Conservation (phyloP, 2,797 vertebrate genomes). For the Gila robusta region DNA sequence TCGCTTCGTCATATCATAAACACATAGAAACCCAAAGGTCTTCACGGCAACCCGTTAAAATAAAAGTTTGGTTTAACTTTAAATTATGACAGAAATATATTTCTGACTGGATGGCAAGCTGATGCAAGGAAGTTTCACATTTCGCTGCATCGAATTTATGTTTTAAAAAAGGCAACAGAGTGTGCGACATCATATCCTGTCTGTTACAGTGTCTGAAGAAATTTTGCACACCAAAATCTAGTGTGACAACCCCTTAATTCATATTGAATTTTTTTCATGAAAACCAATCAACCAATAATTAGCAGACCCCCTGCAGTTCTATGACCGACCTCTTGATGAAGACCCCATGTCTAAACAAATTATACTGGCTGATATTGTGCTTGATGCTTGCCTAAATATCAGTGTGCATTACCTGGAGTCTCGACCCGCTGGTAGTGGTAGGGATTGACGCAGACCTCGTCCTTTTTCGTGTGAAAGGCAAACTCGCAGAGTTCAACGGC, state of each 20-base stretch:
- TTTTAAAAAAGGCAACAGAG: too few relatives aligned
- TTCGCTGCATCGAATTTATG: too few relatives aligned
- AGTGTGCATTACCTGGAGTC: slow-evolving; percentile 87
- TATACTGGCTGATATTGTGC: background rate
- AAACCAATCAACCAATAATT: background rate
- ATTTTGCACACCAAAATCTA: background rate
- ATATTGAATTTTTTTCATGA: background rate
- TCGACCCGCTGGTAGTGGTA: slow-evolving; percentile 99
- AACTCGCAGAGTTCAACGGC: slow-evolving; percentile 97
- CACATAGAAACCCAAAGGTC: too few relatives aligned
- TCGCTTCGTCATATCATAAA: too few relatives aligned
- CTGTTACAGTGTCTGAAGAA: background rate
- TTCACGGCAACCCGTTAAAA: too few relatives aligned
- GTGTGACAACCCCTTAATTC: background rate
- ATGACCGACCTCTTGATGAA: background rate
- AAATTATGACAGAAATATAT: too few relatives aligned
- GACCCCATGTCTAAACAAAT: background rate
- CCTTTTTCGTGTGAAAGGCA: slow-evolving; percentile 98
- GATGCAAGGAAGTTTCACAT: too few relatives aligned
- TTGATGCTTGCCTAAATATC: background rate
- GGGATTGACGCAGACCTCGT: slow-evolving; percentile 98
- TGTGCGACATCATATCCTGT: background rate
- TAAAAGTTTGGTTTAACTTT: too few relatives aligned
- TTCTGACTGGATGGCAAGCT: too few relatives aligned
- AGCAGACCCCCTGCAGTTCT: background rate